A percentile compares a stretch with the other conserved stretches of the same genome.
Evolutionary conservation across 2,113 vertebrate genomes (phyloP).

Genomic region (Thinocorus orbignyianus): DNA sequence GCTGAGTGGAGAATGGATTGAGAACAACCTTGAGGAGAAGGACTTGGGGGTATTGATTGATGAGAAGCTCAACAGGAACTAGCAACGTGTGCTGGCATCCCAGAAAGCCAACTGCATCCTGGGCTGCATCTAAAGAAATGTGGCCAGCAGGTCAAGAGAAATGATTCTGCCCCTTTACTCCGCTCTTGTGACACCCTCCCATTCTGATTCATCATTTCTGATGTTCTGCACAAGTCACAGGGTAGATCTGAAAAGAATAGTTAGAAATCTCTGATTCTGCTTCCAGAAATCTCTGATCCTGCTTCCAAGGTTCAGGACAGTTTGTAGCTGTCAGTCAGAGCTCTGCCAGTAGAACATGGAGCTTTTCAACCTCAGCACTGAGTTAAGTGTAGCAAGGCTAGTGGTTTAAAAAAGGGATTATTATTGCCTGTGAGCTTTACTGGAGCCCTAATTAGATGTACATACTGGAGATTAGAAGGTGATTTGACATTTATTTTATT

Average conservation of each 20-base stretch:
- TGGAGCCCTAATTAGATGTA: background rate
- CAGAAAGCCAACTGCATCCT: too few species aligned
- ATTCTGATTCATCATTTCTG: background rate
- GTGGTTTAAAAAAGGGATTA: background rate
- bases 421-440: background rate
- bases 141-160: too few species aligned
- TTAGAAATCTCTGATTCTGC: background rate
- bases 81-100: too few species aligned
- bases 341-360: background rate
- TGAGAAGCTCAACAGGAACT: too few species aligned
- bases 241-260: background rate
- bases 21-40: too few species aligned
- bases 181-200: too few species aligned
- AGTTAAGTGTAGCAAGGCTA: background rate
- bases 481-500: background rate
- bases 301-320: background rate
- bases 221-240: background rate
- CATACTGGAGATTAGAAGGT: background rate
- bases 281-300: background rate
- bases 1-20: too few species aligned
- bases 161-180: too few species aligned
- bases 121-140: too few species aligned
- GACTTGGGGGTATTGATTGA: too few species aligned
- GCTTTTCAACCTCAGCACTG: background rate
- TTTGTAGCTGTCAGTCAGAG: background rate